These are phyloP conservation scores for Endotricha flammealis DNA, from an alignment of 2,888 invertebrate genomes.

Conservation along the genomic window DNA sequence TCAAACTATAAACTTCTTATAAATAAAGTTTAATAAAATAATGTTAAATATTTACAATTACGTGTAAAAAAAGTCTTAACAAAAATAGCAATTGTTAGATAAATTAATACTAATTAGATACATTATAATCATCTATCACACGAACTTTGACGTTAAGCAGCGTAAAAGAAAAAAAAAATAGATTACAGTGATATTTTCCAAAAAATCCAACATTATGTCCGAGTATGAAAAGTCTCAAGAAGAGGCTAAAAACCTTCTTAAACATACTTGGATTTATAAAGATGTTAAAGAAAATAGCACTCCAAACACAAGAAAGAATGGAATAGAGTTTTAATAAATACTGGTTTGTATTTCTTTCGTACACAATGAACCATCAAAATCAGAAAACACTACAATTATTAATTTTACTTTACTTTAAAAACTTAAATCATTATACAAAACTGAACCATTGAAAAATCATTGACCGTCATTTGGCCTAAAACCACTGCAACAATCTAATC, in stretches of 20 bases:
- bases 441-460: too few relatives aligned
- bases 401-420: too few relatives aligned
- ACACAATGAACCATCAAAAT: too few relatives aligned
- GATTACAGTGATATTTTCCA: too few relatives aligned
- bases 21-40: constrained; percentile 48
- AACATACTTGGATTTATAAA: background rate
- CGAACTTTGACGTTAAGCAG: constrained; percentile 30
- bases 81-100: constrained; percentile 35
- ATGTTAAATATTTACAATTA: constrained; percentile 51
- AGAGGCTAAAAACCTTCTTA: background rate
- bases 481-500: too few relatives aligned
- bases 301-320: constrained; percentile 11
- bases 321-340: constrained; percentile 15
- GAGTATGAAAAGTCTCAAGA: too few relatives aligned
- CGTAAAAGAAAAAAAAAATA: constrained; percentile 2
- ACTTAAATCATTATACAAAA: too few relatives aligned
- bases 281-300: background rate
- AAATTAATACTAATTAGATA: constrained; percentile 25
- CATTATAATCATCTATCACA: constrained; percentile 29
- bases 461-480: too few relatives aligned
- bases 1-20: constrained; percentile 29
- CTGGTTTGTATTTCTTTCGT: too few relatives aligned
- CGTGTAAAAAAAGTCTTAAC: constrained; percentile 42
- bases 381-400: too few relatives aligned
- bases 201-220: too few relatives aligned